Evolutionary conservation across 2,888 invertebrate genomes (phyloP).

Genomic region (Zonitis immaculata): DNA sequence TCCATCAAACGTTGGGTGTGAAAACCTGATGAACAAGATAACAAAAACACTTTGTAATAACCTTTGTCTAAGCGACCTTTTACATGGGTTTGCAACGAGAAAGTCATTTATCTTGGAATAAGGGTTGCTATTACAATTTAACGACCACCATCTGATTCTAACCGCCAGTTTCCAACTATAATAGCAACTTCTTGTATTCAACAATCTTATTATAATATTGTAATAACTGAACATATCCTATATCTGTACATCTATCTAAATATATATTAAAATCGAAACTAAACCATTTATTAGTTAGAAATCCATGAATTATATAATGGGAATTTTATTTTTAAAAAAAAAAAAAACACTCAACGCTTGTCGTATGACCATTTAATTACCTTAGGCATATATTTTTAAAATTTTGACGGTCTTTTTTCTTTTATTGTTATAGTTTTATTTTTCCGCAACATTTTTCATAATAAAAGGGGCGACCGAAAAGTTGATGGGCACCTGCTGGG

Average conservation of each 20-base stretch:
- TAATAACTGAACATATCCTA: slow-evolving; percentile 8
- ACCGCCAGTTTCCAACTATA: slow-evolving; percentile 29
- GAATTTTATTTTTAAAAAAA: neutral
- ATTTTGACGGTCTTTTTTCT: neutral
- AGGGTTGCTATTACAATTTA: slow-evolving; percentile 45
- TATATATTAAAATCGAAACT: too few relatives aligned
- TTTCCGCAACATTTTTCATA: slow-evolving; percentile 12
- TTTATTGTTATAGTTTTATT: slow-evolving; percentile 10
- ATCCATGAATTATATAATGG: too few relatives aligned
- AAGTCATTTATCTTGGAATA: slow-evolving; percentile 48
- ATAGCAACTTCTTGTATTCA: slow-evolving; percentile 1
- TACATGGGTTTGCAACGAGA: slow-evolving; percentile 47
- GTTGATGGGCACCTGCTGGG: slow-evolving; percentile 10
- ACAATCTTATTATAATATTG: slow-evolving; percentile 6
- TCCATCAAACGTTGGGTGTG: slow-evolving; percentile 49
- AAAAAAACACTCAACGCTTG: neutral
- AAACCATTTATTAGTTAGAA: too few relatives aligned
- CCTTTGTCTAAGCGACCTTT: slow-evolving; percentile 47
- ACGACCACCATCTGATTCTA: slow-evolving; percentile 39
- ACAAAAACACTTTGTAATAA: slow-evolving; percentile 48
- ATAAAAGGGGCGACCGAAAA: slow-evolving; percentile 11
- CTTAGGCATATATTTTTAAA: neutral
- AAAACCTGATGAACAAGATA: slow-evolving; percentile 48
- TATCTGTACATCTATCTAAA: slow-evolving; percentile 2
- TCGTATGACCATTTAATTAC: neutral